Evolutionary conservation across 2,888 invertebrate species (phyloP).

Genomic region (Tethea ocularis): DNA sequence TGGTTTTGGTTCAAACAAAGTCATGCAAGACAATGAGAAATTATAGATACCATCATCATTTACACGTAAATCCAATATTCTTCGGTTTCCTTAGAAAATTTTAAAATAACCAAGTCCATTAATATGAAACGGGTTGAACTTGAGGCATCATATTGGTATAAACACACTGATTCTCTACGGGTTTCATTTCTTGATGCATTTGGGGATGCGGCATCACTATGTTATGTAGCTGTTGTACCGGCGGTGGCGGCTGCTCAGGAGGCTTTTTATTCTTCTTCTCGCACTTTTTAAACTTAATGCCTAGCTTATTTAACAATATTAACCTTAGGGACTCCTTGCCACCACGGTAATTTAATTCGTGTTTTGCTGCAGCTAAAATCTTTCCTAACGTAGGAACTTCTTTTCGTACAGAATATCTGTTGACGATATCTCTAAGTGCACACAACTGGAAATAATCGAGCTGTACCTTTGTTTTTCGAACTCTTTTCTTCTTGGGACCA

Average conservation of each 20-base stretch:
- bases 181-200: slow-evolving; percentile 58
- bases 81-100: too few relatives aligned
- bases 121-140: slow-evolving; percentile 72
- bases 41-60: too few relatives aligned
- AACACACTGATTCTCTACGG: slow-evolving; percentile 68
- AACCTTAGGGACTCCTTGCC: slow-evolving; percentile 74
- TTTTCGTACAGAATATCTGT: slow-evolving; percentile 69
- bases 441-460: slow-evolving; percentile 75
- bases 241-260: slow-evolving; percentile 52
- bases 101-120: too few relatives aligned
- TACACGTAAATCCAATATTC: too few relatives aligned
- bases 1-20: too few relatives aligned
- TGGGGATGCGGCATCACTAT: slow-evolving; percentile 41
- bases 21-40: too few relatives aligned
- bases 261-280: slow-evolving; percentile 77
- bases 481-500: slow-evolving; percentile 74
- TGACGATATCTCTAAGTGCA: slow-evolving; percentile 71
- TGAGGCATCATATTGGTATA: slow-evolving; percentile 74
- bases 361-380: slow-evolving; percentile 70
- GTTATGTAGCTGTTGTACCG: slow-evolving; percentile 37
- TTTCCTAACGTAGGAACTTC: slow-evolving; percentile 76
- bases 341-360: slow-evolving; percentile 70
- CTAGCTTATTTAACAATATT: slow-evolving; percentile 74
- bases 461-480: slow-evolving; percentile 74
- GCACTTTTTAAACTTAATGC: slow-evolving; percentile 78